Conservation (phyloP, 2,888 invertebrate genomes). For the Dolomedes plantarius region DNA sequence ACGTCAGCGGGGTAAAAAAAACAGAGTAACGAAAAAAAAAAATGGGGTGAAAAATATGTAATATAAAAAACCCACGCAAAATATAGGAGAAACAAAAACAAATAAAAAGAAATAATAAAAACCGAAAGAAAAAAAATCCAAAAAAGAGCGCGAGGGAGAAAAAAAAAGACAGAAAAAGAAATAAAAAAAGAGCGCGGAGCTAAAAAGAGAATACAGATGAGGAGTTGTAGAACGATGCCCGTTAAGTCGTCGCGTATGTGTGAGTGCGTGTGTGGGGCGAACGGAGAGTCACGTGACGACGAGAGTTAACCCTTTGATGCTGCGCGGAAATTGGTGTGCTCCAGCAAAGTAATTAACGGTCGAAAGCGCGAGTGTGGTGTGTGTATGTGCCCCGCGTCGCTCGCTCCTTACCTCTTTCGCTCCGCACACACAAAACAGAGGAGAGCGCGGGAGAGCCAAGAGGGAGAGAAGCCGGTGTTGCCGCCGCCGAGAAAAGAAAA, state of each 20-base stretch:
- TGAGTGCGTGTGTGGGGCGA: conserved; percentile 25
- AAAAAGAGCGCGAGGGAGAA: not conserved
- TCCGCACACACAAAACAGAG: conserved; percentile 23
- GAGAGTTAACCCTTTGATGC: conserved; percentile 72
- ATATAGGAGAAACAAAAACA: conserved; percentile 12
- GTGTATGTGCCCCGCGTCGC: conserved; percentile 50
- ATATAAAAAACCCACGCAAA: not conserved
- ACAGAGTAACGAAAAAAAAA: not conserved
- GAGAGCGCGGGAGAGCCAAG: conserved; percentile 21
- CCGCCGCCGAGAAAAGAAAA: too few relatives aligned
- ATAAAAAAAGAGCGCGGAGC: conserved; percentile 21
- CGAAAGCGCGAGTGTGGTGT: conserved; percentile 57
- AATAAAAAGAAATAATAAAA: conserved; percentile 1
- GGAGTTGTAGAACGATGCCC: conserved; percentile 44
- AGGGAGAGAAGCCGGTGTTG: conserved; percentile 24
- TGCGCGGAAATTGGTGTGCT: conserved; percentile 72
- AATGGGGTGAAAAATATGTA: not conserved
- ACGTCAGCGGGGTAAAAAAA: conserved; percentile 3
- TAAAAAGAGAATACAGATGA: conserved; percentile 53
- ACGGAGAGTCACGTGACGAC: conserved; percentile 55
- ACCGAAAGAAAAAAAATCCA: conserved; percentile 3
- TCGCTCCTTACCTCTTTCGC: conserved; percentile 30
- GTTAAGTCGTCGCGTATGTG: conserved; percentile 38
- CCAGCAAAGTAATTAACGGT: conserved; percentile 72
- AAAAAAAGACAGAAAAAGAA: not conserved